These are phyloP conservation scores for Sterna hirundo DNA, from an alignment of 2,113 vertebrate genomes.

Conservation along the genomic window DNA sequence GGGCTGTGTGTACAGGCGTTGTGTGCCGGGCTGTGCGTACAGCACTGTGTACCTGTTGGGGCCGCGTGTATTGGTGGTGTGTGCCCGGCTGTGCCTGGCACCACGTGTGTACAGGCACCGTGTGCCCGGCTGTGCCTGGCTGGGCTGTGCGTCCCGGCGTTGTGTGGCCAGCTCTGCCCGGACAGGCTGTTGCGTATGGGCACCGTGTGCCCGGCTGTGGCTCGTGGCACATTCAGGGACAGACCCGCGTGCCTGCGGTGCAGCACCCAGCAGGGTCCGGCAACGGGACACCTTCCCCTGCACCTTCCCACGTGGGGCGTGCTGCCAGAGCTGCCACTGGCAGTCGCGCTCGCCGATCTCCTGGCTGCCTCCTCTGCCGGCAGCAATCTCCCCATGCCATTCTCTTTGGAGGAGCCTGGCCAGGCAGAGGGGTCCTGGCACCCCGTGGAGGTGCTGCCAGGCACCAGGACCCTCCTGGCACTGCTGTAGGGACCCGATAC, in stretches of 20 bases:
- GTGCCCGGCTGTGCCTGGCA: neutral
- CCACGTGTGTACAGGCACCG: neutral
- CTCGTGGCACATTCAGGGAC: accelerated
- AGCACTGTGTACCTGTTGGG: neutral
- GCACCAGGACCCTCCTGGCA: neutral
- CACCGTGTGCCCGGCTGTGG: neutral
- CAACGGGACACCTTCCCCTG: neutral
- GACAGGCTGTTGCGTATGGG: neutral
- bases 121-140: neutral
- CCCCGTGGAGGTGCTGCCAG: neutral
- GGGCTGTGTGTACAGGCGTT: no score
- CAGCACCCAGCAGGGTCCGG: neutral
- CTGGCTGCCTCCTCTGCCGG: accelerated
- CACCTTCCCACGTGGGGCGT: accelerated
- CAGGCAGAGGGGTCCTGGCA: neutral
- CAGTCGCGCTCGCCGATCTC: neutral
- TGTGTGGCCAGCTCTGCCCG: neutral
- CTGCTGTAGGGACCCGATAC: neutral
- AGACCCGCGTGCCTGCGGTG: accelerated
- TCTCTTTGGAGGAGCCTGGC: neutral
- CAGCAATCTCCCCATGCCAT: neutral
- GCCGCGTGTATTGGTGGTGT: neutral
- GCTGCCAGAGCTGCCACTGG: neutral
- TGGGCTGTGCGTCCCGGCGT: neutral
- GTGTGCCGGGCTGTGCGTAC: neutral